These are phyloP conservation scores for Teinopalpus imperialis DNA, from an alignment of 2,888 invertebrate species.

Conservation along the genomic window DNA sequence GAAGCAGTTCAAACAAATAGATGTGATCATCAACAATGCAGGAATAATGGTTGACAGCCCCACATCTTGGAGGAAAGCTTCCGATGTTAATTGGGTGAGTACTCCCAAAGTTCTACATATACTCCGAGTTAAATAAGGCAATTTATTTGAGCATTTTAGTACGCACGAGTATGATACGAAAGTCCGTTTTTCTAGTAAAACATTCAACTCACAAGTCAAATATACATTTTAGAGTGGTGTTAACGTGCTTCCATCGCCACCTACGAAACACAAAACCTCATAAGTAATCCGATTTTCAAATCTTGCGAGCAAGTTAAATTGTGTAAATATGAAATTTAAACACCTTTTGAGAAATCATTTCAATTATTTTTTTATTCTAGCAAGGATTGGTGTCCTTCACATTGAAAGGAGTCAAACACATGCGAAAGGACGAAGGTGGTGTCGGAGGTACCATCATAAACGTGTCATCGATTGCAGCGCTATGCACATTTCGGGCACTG, in stretches of 20 bases:
- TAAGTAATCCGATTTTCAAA: no score
- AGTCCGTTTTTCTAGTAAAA: no score
- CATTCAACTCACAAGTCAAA: no score
- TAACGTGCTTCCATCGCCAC: no score
- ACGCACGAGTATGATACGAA: no score
- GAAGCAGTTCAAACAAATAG: conserved; percentile 36
- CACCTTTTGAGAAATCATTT: not conserved
- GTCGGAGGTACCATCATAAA: conserved; percentile 62
- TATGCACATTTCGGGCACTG: conserved; percentile 52
- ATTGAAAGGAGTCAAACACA: conserved; percentile 57
- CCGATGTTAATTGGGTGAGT: conserved; percentile 49
- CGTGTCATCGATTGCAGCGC: conserved; percentile 59
- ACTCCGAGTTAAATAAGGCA: no score
- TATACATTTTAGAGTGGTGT: no score
- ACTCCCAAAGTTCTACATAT: no score
- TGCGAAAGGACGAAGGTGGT: conserved; percentile 61
- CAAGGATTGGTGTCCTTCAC: conserved; percentile 66
- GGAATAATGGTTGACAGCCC: conserved; percentile 45
- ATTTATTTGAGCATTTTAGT: no score
- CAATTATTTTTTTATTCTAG: conserved; percentile 46
- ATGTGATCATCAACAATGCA: conserved; percentile 50
- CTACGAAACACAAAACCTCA: no score
- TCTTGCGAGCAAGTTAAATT: no score
- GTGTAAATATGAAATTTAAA: no score
- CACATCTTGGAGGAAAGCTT: conserved; percentile 41